Percentiles rank a stretch among this genome's conserved stretches.
These are phyloP conservation scores for Diacarnus erythraeanus DNA, from an alignment of 37 sponge, comb jelly and placozoan species.

Conservation along the genomic window DNA sequence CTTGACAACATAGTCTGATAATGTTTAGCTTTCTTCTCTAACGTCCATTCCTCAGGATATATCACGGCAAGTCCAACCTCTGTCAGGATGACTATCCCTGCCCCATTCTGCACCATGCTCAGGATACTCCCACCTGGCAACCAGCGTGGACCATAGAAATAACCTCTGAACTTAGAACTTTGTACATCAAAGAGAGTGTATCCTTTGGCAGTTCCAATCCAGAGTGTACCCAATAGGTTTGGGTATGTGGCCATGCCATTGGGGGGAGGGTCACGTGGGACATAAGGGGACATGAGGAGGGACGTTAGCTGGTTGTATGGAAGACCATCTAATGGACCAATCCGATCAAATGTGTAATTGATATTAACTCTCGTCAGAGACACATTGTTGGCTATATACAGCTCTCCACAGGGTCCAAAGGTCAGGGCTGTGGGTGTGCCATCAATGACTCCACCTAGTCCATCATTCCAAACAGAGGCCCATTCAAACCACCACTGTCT, in stretches of 20 bases:
- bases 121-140: constrained; percentile 47
- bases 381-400: constrained; percentile 74
- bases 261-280: constrained; percentile 23
- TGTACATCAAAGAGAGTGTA: constrained; percentile 59
- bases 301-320: constrained; percentile 57
- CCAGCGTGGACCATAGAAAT: constrained; percentile 75
- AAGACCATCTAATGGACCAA: constrained; percentile 75
- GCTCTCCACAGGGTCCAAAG: constrained; percentile 62
- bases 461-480: constrained; percentile 64
- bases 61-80: constrained; percentile 63
- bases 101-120: constrained; percentile 13
- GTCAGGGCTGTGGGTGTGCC: constrained; percentile 60
- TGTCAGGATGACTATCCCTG: constrained; percentile 39
- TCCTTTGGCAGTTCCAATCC: constrained; percentile 63
- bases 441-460: constrained; percentile 84
- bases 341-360: constrained; percentile 79
- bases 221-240: constrained; percentile 16
- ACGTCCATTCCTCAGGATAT: constrained; percentile 65
- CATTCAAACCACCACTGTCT: constrained; percentile 82
- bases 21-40: constrained; percentile 67
- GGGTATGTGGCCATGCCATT: neutral
- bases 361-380: constrained; percentile 62
- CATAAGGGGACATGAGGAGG: constrained; percentile 28
- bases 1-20: constrained; percentile 71
- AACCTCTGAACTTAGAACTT: constrained; percentile 40